A percentile compares a stretch with the other conserved stretches of the same genome.
Evolutionary conservation across 2,888 invertebrate species (phyloP).

Genomic region (Muschampia plurimacula): DNA sequence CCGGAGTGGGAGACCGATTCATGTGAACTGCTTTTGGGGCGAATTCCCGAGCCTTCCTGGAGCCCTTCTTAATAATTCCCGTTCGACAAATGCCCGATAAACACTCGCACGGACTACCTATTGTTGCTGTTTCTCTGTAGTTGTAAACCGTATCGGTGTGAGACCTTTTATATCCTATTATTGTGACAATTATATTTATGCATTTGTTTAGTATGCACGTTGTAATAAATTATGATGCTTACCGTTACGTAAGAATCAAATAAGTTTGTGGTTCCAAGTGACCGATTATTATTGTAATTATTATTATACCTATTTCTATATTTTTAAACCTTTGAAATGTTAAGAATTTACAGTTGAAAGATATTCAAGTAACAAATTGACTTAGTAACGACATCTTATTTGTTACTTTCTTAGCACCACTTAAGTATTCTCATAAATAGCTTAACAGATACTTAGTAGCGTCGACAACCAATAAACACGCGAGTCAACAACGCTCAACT

Average conservation of each 20-base stretch:
- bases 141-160: slow-evolving; percentile 75
- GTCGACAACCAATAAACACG: slow-evolving; percentile 81
- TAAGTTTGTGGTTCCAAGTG: not conserved
- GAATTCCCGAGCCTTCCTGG: slow-evolving; percentile 84
- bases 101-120: slow-evolving; percentile 81
- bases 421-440: slow-evolving; percentile 72
- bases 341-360: not conserved
- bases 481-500: slow-evolving; percentile 80
- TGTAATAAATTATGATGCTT: slow-evolving; percentile 39
- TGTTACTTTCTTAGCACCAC: slow-evolving; percentile 54
- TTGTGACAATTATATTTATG: slow-evolving; percentile 42
- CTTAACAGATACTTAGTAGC: slow-evolving; percentile 79
- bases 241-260: slow-evolving; percentile 17
- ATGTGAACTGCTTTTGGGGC: slow-evolving; percentile 86
- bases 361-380: slow-evolving; percentile 24
- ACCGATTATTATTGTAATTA: not conserved
- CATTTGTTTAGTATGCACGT: slow-evolving; percentile 12
- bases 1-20: slow-evolving; percentile 83
- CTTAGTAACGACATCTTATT: slow-evolving; percentile 43
- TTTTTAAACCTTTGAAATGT: not conserved
- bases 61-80: slow-evolving; percentile 84
- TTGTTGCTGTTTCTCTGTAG: slow-evolving; percentile 78
- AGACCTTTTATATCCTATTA: slow-evolving; percentile 40
- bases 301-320: not conserved
- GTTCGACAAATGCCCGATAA: slow-evolving; percentile 85